Conservation (phyloP, 2,797 vertebrate genomes). For the Triplophysa yarkandensis region DNA sequence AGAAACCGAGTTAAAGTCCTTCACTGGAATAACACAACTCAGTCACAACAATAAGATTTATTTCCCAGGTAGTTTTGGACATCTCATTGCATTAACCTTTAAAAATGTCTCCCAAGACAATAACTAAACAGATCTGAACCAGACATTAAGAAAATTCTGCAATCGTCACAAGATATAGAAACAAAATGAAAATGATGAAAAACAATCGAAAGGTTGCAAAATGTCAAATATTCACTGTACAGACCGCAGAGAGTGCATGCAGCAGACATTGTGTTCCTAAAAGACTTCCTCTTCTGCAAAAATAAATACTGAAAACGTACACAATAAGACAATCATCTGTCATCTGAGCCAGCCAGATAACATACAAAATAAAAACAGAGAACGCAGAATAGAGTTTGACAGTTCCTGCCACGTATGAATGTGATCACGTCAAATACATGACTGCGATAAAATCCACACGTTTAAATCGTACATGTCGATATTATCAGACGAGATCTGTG, state of each 20-base stretch:
- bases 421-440: slow-evolving; percentile 11
- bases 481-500: slow-evolving; percentile 1
- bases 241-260: slow-evolving; percentile 36
- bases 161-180: slow-evolving; percentile 21
- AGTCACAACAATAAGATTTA: slow-evolving; percentile 44
- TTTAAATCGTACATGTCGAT: background rate
- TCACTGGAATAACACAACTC: background rate
- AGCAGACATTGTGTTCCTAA: slow-evolving; percentile 22
- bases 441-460: slow-evolving; percentile 1
- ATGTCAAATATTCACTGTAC: slow-evolving; percentile 16
- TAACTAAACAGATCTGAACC: slow-evolving; percentile 24
- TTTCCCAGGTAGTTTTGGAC: slow-evolving; percentile 31
- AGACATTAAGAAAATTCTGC: slow-evolving; percentile 35
- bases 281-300: slow-evolving; percentile 16
- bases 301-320: slow-evolving; percentile 53
- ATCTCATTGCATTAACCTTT: slow-evolving; percentile 41
- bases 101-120: slow-evolving; percentile 7
- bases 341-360: slow-evolving; percentile 79
- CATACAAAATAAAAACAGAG: slow-evolving; percentile 52
- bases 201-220: slow-evolving; percentile 11
- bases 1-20: background rate
- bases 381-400: background rate
- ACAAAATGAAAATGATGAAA: background rate
- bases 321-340: slow-evolving; percentile 42
- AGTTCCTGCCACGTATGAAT: background rate